Evolutionary conservation across 92 coral and sea anemone genomes (phyloP), one percentile per base, ranked within the genome.

Genomic region (Phenganax marumi): DNA sequence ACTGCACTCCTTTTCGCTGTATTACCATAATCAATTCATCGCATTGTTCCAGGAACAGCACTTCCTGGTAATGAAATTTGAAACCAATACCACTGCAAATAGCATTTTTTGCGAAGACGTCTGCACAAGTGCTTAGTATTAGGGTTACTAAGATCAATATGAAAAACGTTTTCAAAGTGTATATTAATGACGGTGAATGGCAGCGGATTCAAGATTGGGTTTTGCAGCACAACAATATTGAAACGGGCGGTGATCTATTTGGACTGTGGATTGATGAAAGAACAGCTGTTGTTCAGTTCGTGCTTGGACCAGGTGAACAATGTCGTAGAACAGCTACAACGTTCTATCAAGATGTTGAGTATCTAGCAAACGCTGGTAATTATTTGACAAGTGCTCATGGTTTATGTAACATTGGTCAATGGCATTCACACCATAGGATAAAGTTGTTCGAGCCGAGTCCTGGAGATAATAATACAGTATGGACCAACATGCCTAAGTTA

Each of bases 371-470:
- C 3, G 72, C 72, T 66, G 72, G 72, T 12, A 66, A 47, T 14
- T 72, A 81, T 19, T 70, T 93, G 86, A 91, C 97, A 0, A 55
- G 58, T 9, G 50, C 69, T 5, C 92, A 93, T 75, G 96, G 97
- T 25, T 79, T 91, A 53, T 93, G 96, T 39, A 92, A 93, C 83
- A 88, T 93, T 43, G 97, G 97, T 18, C 96, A 93, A 84, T 93
- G 97, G 97, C 97, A 93, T 81, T 93, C 97, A 7, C 97, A 93
- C 68, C 97, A 93, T 72, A 89, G 81, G 47, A 90, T 84, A 17
- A 86, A 84, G 9, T 66, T 93, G 77, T 86, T 88, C 16, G 65
- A 86, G 25, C 97, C 97, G 50, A 93, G 97, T 43, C 86, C 89
- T 8, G 97, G 92, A 83, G 97, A 93, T 77, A 86, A 93, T 65